These are phyloP conservation scores for Oncorhynchus mykiss DNA, from an alignment of 2,113 vertebrate genomes.

Conservation along the genomic window DNA sequence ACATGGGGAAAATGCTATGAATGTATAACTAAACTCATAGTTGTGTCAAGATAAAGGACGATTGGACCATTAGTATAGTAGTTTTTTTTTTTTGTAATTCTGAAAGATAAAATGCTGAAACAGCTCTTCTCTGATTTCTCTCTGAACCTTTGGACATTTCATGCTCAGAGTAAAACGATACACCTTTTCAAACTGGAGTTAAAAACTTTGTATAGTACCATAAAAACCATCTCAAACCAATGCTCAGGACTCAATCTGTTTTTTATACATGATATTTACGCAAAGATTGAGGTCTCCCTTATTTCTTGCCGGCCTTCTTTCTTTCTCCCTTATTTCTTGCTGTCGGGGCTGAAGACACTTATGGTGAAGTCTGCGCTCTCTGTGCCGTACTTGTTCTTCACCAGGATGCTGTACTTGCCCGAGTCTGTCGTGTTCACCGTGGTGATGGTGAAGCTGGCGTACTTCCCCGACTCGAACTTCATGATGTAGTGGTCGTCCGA, in stretches of 20 bases:
- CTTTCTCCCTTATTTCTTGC: constrained; percentile 63
- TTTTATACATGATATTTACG: constrained; percentile 62
- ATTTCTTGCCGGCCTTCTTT: constrained; percentile 36
- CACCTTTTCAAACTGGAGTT: background rate
- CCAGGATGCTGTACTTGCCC: constrained; percentile 94
- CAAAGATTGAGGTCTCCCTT: constrained; percentile 46
- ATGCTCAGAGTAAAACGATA: constrained; percentile 10
- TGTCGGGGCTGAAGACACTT: constrained; percentile 94
- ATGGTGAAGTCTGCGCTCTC: constrained; percentile 96
- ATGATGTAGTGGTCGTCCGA: constrained; percentile 86
- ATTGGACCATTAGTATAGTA: constrained; percentile 13
- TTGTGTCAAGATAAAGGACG: constrained; percentile 25
- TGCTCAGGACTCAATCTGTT: constrained; percentile 10
- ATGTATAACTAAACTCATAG: background rate
- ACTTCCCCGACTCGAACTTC: constrained; percentile 87
- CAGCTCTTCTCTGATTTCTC: background rate
- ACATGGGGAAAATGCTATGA: constrained; percentile 12
- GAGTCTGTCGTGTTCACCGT: constrained; percentile 84
- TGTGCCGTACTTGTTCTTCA: constrained; percentile 96
- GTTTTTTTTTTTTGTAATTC: background rate
- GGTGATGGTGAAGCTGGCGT: constrained; percentile 88
- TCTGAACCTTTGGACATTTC: constrained; percentile 10
- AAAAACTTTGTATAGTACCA: constrained; percentile 31
- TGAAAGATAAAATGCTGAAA: background rate
- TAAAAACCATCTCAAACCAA: constrained; percentile 32